Evolutionary conservation across 2,797 vertebrate species (phyloP), one percentile per base, ranked within the genome.

Genomic region (Odontamblyopus lacepedii): DNA sequence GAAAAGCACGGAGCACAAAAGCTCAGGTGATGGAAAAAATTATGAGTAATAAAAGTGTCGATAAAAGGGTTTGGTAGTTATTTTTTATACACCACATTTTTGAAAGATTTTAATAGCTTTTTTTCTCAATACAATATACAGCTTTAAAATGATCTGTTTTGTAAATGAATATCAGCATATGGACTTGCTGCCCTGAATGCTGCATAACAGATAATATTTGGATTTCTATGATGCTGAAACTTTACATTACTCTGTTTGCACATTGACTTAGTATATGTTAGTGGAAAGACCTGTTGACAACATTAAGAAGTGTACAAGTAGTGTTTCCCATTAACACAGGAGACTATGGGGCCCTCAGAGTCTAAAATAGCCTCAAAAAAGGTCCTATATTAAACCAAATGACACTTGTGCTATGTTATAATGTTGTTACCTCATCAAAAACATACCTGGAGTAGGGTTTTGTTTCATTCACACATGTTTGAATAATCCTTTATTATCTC

Each of bases 81-180:
- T 60, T 60, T 60, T 26, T 62, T 5, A 41, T 59, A 65, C 15
- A 13, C 27, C 26, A n/a, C 23, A 23, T 32, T 32, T 32, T 32
- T 32, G 16, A 70, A 78, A 69, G 18, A 69, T 44, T 64, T 61
- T 32, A 50, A 71, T 66, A 35, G 78, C 41, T 59, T 29, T 59
- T 59, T 59, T 60, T 57, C 55, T 12, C 55, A 12, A 38, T 23
- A 26, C 23, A 57, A 12, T 57, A 12, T n/a, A 23, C 9, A 13
- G 6, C 57, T 30, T 5, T 26, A 12, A 57, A 27, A 57, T 5
- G 35, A 44, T 59, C 11, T 59, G 4, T 60, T 60, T 30, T 15
- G 13, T 29, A 16, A 30, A 29, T 30, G 15, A 5, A 30, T 60
- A 12, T 30, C 27, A 60, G 13, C 26, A 60, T 26, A 60, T 27